Evolutionary conservation across 2,113 vertebrate genomes (phyloP).

Genomic region (Halcyon senegalensis): DNA sequence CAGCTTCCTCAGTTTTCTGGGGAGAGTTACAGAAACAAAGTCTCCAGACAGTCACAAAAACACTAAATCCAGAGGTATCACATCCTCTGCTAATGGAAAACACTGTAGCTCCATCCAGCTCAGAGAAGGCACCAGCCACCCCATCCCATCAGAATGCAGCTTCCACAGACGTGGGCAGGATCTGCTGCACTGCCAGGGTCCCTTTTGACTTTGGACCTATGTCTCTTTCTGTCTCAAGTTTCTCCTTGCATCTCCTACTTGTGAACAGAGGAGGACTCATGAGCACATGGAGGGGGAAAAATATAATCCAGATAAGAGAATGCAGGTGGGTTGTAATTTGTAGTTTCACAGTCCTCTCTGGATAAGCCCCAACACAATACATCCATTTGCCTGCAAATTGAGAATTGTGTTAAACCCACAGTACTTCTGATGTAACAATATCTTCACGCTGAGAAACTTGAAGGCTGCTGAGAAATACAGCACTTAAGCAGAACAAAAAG

Average conservation of each 20-base stretch:
- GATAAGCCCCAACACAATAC: slow-evolving; percentile 72
- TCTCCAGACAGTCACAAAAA: neutral
- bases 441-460: slow-evolving; percentile 73
- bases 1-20: neutral
- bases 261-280: neutral
- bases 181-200: neutral
- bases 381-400: slow-evolving; percentile 77
- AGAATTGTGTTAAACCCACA: slow-evolving; percentile 71
- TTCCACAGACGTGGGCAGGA: accelerated
- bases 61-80: neutral
- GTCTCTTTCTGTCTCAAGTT: neutral
- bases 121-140: neutral
- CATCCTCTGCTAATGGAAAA: neutral
- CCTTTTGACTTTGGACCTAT: neutral
- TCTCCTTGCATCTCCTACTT: neutral
- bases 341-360: slow-evolving; percentile 70
- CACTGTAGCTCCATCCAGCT: neutral
- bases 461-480: slow-evolving; percentile 71
- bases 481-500: slow-evolving; percentile 76
- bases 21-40: neutral
- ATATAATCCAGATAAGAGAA: slow-evolving; percentile 46
- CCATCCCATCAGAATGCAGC: neutral
- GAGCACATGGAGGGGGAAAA: neutral
- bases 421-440: slow-evolving; percentile 72
- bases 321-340: slow-evolving; percentile 64